Percentiles rank a stretch among this genome's conserved stretches.
phyloP scores from a whole-genome alignment of 2,797 vertebrate genomes.

The Diglossa cyanea region DNA sequence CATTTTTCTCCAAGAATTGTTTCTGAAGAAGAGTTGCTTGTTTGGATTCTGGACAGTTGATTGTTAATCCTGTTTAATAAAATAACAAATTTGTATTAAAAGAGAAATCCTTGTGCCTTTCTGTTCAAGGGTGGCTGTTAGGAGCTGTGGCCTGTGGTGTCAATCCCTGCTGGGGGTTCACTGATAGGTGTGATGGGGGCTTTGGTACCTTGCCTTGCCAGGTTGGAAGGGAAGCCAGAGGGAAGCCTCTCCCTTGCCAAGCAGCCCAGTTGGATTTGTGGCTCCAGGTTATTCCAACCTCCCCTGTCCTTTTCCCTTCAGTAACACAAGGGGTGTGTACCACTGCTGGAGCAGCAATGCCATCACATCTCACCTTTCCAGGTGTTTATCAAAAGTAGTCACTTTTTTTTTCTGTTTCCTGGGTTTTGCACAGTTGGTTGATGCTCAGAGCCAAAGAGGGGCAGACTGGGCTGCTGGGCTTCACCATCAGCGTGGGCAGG shows the following conservation, averaged over 20 bases:
- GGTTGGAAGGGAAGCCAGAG: neutral
- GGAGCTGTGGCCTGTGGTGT: neutral
- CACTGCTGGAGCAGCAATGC: neutral
- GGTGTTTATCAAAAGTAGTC: neutral
- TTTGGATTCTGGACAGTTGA: slow-evolving; percentile 39
- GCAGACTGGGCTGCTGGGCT: neutral
- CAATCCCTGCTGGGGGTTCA: neutral
- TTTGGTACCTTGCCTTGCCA: neutral
- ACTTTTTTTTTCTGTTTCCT: fast-evolving
- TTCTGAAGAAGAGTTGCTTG: slow-evolving; percentile 32
- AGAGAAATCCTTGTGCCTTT: neutral
- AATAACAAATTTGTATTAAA: slow-evolving; percentile 50
- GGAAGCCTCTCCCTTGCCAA: neutral
- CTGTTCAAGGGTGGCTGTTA: neutral
- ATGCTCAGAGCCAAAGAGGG: neutral
- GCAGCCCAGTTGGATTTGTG: neutral
- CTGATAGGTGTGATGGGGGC: neutral
- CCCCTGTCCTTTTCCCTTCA: neutral
- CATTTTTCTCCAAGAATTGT: neutral
- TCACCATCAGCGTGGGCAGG: fast-evolving
- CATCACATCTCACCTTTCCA: neutral
- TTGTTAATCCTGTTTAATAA: slow-evolving; percentile 57
- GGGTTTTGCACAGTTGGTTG: neutral
- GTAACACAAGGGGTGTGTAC: fast-evolving
- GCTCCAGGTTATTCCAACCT: neutral